These are phyloP conservation scores for Zaprionus gabonicus DNA, from an alignment of 1,140 invertebrate species.

Conservation along the genomic window DNA sequence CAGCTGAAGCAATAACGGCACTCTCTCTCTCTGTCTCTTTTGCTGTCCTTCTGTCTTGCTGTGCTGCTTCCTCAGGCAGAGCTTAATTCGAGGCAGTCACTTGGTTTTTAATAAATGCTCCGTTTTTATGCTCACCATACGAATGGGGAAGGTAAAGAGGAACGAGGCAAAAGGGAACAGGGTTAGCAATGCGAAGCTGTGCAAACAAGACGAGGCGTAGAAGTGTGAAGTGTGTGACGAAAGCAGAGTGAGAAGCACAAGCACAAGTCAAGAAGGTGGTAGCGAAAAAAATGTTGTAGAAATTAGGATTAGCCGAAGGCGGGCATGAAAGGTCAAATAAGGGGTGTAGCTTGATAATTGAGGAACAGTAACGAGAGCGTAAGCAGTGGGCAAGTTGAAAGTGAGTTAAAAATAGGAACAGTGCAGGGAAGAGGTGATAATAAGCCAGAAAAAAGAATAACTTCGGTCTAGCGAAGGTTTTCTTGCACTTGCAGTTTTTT, in stretches of 20 bases:
- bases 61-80: slow-evolving; percentile 4
- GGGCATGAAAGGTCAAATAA: not conserved
- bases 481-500: too few species aligned
- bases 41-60: slow-evolving; percentile 1
- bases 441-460: not conserved
- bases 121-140: slow-evolving; percentile 24
- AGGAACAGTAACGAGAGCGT: not conserved
- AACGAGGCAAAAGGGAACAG: not conserved
- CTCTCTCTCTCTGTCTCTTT: not conserved
- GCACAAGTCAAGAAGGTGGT: slow-evolving; percentile 8
- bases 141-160: not conserved
- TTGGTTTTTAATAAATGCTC: slow-evolving; percentile 54
- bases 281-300: not conserved
- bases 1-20: slow-evolving; percentile 41
- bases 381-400: not conserved
- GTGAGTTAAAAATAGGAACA: not conserved
- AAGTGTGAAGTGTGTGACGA: slow-evolving; percentile 3
- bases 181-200: not conserved
- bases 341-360: not conserved
- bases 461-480: too few species aligned
- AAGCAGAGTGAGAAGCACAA: not conserved
- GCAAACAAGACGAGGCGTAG: not conserved
- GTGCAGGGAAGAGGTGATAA: not conserved
- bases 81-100: slow-evolving; percentile 44
- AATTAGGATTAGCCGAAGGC: not conserved